Percentiles rank a stretch among this genome's conserved stretches.
Conservation (phyloP, 2,113 vertebrate species). For the Leucopsar rothschildi region DNA sequence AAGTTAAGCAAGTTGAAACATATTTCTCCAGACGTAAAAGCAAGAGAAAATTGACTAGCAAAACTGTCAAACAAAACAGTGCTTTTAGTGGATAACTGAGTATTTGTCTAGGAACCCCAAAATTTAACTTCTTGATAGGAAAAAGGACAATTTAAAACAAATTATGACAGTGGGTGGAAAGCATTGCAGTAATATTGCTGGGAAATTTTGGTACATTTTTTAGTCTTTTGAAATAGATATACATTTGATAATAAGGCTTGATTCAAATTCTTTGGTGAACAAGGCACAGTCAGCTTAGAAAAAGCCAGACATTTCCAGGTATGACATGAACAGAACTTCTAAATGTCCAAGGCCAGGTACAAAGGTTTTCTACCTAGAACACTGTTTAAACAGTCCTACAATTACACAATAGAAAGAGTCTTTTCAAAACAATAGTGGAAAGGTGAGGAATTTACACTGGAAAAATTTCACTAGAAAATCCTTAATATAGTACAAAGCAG, state of each 20-base stretch:
- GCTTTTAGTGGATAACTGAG: background rate
- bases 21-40: background rate
- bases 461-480: background rate
- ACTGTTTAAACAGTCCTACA: background rate
- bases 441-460: background rate
- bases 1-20: background rate
- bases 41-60: background rate
- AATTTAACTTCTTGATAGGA: background rate
- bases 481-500: background rate
- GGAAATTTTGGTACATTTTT: background rate
- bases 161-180: background rate
- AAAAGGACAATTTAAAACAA: background rate
- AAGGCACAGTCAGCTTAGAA: background rate
- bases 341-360: background rate
- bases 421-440: background rate
- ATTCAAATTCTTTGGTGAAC: background rate
- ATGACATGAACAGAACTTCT: background rate
- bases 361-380: background rate
- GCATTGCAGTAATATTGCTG: background rate
- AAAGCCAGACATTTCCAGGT: background rate
- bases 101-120: background rate
- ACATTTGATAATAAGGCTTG: background rate
- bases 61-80: background rate
- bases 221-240: background rate
- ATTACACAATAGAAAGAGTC: background rate